These are phyloP conservation scores for Andinoacara biseriatus DNA, from an alignment of 2,113 vertebrate genomes.

Conservation along the genomic window DNA sequence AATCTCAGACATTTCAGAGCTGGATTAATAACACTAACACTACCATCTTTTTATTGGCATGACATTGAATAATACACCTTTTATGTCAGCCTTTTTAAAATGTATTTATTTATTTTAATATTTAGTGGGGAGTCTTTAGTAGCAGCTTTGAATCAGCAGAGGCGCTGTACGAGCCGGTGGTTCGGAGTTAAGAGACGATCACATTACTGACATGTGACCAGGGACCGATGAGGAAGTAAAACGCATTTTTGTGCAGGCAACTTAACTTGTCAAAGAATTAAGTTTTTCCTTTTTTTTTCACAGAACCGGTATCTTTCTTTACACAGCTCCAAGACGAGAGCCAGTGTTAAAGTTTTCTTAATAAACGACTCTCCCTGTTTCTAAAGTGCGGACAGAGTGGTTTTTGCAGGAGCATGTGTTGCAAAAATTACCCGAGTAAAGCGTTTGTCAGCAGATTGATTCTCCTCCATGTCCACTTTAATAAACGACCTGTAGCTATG, in stretches of 20 bases:
- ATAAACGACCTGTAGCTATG: constrained; percentile 36
- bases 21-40: not conserved
- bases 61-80: not conserved
- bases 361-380: not conserved
- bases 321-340: not conserved
- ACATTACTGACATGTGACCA: constrained; percentile 52
- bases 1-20: not conserved
- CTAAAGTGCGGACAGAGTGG: rapidly evolving
- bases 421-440: not conserved
- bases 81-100: not conserved
- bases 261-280: not conserved
- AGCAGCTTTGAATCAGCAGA: constrained; percentile 40
- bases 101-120: not conserved
- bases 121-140: not conserved
- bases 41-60: not conserved
- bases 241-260: not conserved
- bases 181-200: constrained; percentile 8
- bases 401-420: constrained; percentile 41
- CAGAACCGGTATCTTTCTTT: not conserved
- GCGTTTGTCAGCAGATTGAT: constrained; percentile 20
- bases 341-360: no score
- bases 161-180: constrained; percentile 50
- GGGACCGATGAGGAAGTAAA: constrained; percentile 49
- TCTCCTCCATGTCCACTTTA: not conserved
- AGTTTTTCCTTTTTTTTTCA: not conserved